Evolutionary conservation across 2,888 invertebrate genomes (phyloP).

Genomic region (Norana najaformis): DNA sequence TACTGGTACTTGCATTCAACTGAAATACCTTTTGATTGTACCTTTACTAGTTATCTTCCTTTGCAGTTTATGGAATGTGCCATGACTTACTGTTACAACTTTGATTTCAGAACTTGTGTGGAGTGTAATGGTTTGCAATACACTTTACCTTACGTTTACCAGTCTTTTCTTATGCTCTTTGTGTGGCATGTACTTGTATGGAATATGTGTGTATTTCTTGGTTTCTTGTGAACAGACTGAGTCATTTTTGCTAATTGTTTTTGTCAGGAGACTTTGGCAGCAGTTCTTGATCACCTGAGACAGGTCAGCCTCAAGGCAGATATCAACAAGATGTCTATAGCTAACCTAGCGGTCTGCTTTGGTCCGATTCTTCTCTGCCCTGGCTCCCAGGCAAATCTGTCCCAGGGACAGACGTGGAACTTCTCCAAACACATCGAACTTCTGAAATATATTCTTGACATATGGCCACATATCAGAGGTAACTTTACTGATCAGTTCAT

Average conservation of each 20-base stretch:
- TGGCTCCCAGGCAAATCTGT: conserved; percentile 48
- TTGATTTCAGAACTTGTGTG: too few relatives aligned
- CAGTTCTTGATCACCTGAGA: conserved; percentile 93
- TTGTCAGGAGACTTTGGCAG: conserved; percentile 87
- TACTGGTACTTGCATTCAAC: too few relatives aligned
- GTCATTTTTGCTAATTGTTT: not conserved
- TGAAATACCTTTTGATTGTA: too few relatives aligned
- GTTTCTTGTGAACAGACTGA: not conserved
- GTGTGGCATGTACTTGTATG: not conserved
- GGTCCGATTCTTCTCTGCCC: conserved; percentile 92
- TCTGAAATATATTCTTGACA: conserved; percentile 89
- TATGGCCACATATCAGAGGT: conserved; percentile 74
- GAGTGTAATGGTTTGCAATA: not conserved
- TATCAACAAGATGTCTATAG: conserved; percentile 95
- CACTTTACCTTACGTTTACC: too few relatives aligned
- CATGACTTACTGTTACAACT: too few relatives aligned
- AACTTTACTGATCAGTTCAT: not conserved
- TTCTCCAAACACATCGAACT: conserved; percentile 93
- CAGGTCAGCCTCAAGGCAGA: conserved; percentile 90
- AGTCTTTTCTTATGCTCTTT: not conserved
- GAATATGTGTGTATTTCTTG: not conserved
- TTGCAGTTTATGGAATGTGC: too few relatives aligned
- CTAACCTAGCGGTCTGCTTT: conserved; percentile 89
- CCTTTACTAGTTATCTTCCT: too few relatives aligned
- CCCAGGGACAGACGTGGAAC: conserved; percentile 66